Conservation (phyloP, 2,797 vertebrate species). For the Bucorvus abyssinicus region DNA sequence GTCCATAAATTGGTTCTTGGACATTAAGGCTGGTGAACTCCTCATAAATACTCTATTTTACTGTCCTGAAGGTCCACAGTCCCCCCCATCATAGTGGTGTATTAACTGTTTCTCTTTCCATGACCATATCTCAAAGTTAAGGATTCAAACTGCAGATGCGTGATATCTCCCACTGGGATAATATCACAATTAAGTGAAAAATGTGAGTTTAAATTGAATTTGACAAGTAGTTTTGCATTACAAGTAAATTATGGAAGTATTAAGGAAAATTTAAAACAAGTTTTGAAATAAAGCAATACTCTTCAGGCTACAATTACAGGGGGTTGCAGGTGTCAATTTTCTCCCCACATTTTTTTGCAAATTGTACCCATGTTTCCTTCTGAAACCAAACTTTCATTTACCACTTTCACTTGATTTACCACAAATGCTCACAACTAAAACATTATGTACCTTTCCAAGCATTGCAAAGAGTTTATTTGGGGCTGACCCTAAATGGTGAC, state of each 20-base stretch:
- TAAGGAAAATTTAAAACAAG: not conserved
- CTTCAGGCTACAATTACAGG: not conserved
- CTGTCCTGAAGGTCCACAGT: not conserved
- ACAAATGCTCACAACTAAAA: not conserved
- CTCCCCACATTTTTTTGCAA: not conserved
- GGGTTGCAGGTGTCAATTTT: not conserved
- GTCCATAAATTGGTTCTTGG: not conserved
- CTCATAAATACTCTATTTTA: not conserved
- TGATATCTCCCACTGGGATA: not conserved
- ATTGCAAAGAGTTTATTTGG: not conserved
- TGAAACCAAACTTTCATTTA: not conserved
- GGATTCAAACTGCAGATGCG: not conserved
- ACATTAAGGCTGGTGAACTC: not conserved
- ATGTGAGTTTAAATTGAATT: not conserved
- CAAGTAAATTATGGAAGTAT: not conserved
- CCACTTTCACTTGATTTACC: not conserved
- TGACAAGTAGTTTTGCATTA: not conserved
- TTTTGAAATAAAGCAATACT: not conserved
- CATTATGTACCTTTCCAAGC: not conserved
- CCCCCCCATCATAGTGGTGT: accelerated
- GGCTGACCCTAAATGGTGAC: not conserved
- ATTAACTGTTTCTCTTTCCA: not conserved
- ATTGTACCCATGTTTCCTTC: not conserved
- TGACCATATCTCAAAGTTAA: not conserved
- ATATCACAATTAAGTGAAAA: not conserved